Evolutionary conservation across 2,797 vertebrate species (phyloP).

Genomic region (Phataginus tricuspis): DNA sequence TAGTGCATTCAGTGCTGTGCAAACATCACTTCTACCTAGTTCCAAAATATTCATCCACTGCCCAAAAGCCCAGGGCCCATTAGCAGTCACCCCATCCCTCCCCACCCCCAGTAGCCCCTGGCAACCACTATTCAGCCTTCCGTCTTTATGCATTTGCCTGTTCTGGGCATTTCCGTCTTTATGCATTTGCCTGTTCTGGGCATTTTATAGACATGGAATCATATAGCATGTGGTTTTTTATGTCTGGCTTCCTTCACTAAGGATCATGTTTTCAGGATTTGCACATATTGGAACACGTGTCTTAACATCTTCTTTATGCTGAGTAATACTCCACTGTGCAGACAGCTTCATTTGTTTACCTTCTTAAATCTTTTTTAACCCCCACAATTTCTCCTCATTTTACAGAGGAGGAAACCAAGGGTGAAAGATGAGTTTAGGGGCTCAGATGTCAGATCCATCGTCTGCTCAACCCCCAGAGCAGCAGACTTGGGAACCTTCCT

Average conservation of each 20-base stretch:
- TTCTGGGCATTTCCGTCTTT: no score
- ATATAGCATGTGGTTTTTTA: fast-evolving
- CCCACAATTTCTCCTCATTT: neutral
- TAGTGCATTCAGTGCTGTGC: fast-evolving
- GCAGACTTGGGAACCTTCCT: neutral
- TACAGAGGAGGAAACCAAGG: neutral
- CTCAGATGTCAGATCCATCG: no score
- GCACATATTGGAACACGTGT: fast-evolving
- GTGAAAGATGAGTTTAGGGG: neutral
- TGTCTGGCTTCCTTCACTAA: neutral
- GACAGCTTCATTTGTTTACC: no score
- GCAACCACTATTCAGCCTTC: fast-evolving
- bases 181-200: neutral
- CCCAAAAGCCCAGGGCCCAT: neutral
- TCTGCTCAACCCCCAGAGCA: neutral
- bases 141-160: fast-evolving
- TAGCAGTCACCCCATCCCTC: neutral
- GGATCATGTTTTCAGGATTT: neutral
- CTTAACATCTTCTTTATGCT: neutral
- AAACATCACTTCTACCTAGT: no score
- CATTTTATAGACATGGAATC: fast-evolving
- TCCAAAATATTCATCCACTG: neutral
- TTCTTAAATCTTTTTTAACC: neutral
- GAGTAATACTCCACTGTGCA: neutral
- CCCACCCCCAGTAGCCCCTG: neutral